Evolutionary conservation across 1,140 invertebrate genomes (phyloP), one percentile per base, ranked within the genome.

Genomic region (Drosophila carrolli): DNA sequence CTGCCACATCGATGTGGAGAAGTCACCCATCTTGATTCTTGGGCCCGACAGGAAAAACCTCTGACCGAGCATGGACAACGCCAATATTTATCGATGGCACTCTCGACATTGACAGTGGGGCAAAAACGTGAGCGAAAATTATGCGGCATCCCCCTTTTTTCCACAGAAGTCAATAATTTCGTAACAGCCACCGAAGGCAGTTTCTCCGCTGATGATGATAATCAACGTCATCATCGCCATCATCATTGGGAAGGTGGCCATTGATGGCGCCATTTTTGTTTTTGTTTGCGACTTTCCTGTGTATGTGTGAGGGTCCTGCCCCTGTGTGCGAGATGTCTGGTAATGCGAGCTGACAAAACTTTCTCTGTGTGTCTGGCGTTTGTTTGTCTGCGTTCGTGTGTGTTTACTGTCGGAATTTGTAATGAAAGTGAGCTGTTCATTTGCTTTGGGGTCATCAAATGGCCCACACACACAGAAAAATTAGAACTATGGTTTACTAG

Each of bases 391-490:
- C 58, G 59, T 68, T 16, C 75, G 13, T 79, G 71, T 79, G 66
- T 88, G 83, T 89, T 84, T 89, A 73, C 80, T 80, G 84, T 89
- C 80, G 80, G 84, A 89, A 88, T 88, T 84, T 75, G 84, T 84
- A 89, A 89, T 89, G 84, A 89, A 84, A 88, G 84, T 88, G 84
- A 88, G 84, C 80, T 88, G 84, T 88, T 88, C 84, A 88, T 88
- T 88, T 88, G 80, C 79, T 83, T 88, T 88, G 75, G 80, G 79
- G 79, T 89, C 83, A 77, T 72, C 83, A 83, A 88, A 80, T 79
- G 79, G 79, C 84, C 76, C 55, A 61, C 61, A 70, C 67, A 71
- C 61, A 66, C n/a, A 23, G 11, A 46, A 68, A 53, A 32, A 32
- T 32, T 32, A 2, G 7, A 32, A 32, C 5, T 7, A 23, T 3